phyloP scores from a whole-genome alignment of 1,140 invertebrate genomes.

The Philotrypesis tridentata region DNA sequence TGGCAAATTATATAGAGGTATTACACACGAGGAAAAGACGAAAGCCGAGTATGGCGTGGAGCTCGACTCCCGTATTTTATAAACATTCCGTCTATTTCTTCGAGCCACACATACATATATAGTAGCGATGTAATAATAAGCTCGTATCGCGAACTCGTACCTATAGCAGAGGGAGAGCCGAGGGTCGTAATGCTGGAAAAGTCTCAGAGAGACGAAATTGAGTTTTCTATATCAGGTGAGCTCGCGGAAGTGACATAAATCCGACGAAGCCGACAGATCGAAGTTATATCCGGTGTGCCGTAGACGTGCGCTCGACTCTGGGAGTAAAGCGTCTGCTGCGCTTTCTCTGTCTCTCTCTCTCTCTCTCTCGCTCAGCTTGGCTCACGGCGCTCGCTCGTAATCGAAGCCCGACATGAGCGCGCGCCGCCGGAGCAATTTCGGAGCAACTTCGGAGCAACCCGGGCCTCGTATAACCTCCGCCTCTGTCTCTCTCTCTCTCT shows the following conservation, averaged over 20 bases:
- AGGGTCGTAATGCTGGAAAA: slow-evolving; percentile 31
- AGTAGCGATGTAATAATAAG: slow-evolving; percentile 21
- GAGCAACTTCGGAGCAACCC: slow-evolving; percentile 21
- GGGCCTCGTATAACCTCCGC: background rate
- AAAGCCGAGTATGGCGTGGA: background rate
- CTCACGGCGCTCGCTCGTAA: background rate
- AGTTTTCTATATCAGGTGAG: slow-evolving; percentile 55
- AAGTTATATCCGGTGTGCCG: slow-evolving; percentile 59
- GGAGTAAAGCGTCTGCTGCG: background rate
- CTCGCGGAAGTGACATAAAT: slow-evolving; percentile 61
- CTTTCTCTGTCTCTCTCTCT: background rate
- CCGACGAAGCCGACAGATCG: slow-evolving; percentile 56
- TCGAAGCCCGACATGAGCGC: slow-evolving; percentile 19
- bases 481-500: too few species aligned
- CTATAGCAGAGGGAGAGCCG: background rate
- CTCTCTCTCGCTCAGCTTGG: background rate
- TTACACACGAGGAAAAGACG: background rate
- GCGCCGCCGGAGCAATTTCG: slow-evolving; percentile 26
- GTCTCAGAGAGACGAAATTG: slow-evolving; percentile 48
- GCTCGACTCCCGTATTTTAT: background rate
- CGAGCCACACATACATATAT: background rate
- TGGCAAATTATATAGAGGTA: background rate
- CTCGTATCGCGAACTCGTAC: background rate
- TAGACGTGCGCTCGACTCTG: slow-evolving; percentile 14
- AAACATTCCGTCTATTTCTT: slow-evolving; percentile 19